phyloP scores from a whole-genome alignment of 2,797 vertebrate genomes.

The Sebastes flavidus region DNA sequence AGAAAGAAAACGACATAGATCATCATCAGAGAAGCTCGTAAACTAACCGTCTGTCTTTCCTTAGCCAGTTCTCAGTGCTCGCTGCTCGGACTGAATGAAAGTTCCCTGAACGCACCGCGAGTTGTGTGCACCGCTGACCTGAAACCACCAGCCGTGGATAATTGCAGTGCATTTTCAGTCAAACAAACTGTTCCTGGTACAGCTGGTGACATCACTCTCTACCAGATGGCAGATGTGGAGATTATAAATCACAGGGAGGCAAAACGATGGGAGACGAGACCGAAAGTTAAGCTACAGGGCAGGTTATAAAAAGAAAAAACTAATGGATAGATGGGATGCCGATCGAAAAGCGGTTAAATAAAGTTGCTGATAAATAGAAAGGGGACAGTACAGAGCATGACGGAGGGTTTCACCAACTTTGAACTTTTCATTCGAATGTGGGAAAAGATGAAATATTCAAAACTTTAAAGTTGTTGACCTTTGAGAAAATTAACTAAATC shows the following conservation, averaged over 20 bases:
- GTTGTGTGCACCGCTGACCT: slow-evolving; percentile 39
- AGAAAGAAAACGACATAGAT: not conserved
- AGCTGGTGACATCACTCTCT: slow-evolving; percentile 51
- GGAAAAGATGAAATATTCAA: not conserved
- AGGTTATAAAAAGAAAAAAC: not conserved
- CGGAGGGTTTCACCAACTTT: not conserved
- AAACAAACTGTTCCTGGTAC: slow-evolving; percentile 62
- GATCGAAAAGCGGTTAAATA: not conserved
- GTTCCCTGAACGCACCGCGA: not conserved
- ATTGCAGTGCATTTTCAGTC: slow-evolving; percentile 48
- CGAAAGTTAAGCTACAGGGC: not conserved
- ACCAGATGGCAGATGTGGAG: slow-evolving; percentile 47
- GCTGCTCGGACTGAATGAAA: not conserved
- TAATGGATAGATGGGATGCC: not conserved
- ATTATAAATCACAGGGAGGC: slow-evolving; percentile 22
- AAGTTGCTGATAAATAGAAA: not conserved
- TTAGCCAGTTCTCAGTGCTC: not conserved
- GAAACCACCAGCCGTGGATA: slow-evolving; percentile 66
- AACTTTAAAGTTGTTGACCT: not conserved
- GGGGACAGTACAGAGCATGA: too few species aligned
- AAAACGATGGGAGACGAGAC: not conserved
- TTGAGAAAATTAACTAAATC: not conserved
- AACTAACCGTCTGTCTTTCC: not conserved
- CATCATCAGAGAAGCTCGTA: not conserved
- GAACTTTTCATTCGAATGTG: not conserved